phyloP scores from a whole-genome alignment of 2,113 vertebrate genomes.

The Grantiella picta region DNA sequence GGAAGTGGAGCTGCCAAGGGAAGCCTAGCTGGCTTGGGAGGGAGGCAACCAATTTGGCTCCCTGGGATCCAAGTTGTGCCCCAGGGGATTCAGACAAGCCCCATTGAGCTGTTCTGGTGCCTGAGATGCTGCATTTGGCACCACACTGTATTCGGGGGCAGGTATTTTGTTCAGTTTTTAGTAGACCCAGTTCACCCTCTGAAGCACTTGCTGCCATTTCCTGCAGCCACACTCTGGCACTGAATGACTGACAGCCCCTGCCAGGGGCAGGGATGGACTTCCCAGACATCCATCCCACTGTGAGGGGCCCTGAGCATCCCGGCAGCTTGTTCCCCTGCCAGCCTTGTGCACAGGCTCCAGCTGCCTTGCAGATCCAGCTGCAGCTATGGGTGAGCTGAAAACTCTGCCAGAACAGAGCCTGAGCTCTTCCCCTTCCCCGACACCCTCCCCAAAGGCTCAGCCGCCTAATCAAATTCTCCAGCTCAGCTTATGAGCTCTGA shows the following conservation, averaged over 20 bases:
- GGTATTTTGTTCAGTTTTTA: neutral
- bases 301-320: neutral
- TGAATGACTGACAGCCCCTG: accelerated
- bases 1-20: neutral
- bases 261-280: neutral
- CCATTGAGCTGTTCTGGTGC: neutral
- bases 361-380: neutral
- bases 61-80: neutral
- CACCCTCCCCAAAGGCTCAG: neutral
- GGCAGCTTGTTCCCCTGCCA: neutral
- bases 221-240: neutral
- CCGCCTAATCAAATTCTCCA: slow-evolving; percentile 23
- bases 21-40: neutral
- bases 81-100: neutral
- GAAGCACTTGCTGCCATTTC: accelerated
- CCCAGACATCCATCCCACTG: neutral
- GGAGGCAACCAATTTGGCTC: accelerated
- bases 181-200: neutral
- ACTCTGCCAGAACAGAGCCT: neutral
- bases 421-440: neutral
- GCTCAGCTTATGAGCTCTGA: slow-evolving; percentile 55
- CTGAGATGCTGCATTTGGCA: neutral
- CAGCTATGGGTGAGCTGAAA: neutral
- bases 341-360: neutral
- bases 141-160: neutral